Evolutionary conservation across 1,140 invertebrate species (phyloP).

Genomic region (Zaprionus taronus): DNA sequence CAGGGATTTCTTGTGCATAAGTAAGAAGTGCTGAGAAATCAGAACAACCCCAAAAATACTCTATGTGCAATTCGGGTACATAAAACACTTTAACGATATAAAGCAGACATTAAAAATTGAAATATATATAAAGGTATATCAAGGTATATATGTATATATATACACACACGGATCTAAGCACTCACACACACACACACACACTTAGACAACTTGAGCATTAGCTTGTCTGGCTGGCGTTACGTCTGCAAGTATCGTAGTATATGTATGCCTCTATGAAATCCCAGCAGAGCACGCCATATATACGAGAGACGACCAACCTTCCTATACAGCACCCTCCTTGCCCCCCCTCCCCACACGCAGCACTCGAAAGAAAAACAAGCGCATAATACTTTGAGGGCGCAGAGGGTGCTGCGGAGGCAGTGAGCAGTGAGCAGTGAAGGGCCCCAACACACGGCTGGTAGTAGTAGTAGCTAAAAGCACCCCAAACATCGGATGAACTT

Average conservation of each 20-base stretch:
- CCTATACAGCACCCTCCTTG: background rate
- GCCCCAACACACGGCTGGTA: slow-evolving; percentile 16
- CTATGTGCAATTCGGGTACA: background rate
- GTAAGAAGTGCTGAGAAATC: background rate
- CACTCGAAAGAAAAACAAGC: slow-evolving; percentile 18
- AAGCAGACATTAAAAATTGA: slow-evolving; percentile 21
- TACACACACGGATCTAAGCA: background rate
- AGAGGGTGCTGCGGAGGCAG: background rate
- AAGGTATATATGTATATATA: background rate
- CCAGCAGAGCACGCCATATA: slow-evolving; percentile 31
- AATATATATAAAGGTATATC: background rate
- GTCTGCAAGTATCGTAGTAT: background rate
- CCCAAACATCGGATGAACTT: slow-evolving; percentile 71
- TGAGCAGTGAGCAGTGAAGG: slow-evolving; percentile 26
- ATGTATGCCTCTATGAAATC: slow-evolving; percentile 15
- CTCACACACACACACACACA: background rate
- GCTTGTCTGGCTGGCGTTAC: slow-evolving; percentile 31
- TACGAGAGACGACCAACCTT: slow-evolving; percentile 8
- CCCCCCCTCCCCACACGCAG: background rate
- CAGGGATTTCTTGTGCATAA: background rate
- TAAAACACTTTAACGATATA: slow-evolving; percentile 30
- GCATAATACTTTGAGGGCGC: slow-evolving; percentile 17
- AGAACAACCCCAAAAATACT: slow-evolving; percentile 53
- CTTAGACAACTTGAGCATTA: background rate
- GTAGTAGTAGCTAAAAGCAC: slow-evolving; percentile 47